Conservation (phyloP, 2,797 vertebrate species). For the Cheirogaleus major region DNA sequence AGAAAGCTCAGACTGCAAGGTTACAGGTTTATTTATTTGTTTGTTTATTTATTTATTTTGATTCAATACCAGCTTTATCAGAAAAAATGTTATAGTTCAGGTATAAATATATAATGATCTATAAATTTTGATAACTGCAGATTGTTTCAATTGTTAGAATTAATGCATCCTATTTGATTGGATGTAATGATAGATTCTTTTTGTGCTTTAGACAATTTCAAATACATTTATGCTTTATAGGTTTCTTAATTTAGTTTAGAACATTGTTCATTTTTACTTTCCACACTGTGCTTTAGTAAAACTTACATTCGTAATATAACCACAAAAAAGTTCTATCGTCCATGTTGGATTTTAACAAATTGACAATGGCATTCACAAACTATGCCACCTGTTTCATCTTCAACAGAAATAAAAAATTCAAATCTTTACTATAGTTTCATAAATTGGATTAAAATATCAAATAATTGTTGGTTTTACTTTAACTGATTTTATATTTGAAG, state of each 20-base stretch:
- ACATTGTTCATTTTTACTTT: neutral
- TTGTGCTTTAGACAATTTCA: neutral
- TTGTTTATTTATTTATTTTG: neutral
- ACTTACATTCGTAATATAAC: neutral
- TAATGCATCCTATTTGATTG: neutral
- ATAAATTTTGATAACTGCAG: neutral
- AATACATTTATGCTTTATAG: neutral
- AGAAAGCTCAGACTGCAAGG: neutral
- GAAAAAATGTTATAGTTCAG: neutral
- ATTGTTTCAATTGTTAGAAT: neutral
- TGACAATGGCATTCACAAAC: neutral
- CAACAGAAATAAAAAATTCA: neutral
- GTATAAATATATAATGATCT: neutral
- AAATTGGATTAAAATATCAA: neutral
- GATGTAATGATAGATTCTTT: neutral
- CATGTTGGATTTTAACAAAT: conserved; percentile 3
- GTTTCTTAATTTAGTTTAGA: neutral
- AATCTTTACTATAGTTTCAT: neutral
- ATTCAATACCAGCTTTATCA: neutral
- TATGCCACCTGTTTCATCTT: neutral
- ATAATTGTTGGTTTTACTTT: neutral
- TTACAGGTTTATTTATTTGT: neutral
- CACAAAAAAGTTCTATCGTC: neutral
- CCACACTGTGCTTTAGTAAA: neutral
- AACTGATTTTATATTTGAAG: conserved; percentile 8